A percentile compares a stretch with the other conserved stretches of the same genome.
Conservation (phyloP, 2,797 vertebrate species). For the Pseudochromis fuscus region DNA sequence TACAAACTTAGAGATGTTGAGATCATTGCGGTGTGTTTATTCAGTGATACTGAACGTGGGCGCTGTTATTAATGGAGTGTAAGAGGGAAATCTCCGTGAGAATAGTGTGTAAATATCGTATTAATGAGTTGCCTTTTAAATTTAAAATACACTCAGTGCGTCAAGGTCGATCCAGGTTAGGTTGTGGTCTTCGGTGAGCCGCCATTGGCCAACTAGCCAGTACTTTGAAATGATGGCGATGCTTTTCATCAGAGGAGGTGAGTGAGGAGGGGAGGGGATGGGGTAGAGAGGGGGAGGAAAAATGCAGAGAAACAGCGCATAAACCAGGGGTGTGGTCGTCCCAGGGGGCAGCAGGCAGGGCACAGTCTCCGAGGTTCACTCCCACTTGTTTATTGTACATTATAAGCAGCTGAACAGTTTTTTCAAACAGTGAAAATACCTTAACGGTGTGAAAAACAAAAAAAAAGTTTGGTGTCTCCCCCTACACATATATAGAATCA, state of each 20-base stretch:
- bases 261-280: not conserved
- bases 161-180: not conserved
- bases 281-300: not conserved
- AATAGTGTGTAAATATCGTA: too few relatives aligned
- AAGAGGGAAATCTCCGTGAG: too few relatives aligned
- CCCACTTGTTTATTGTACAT: not conserved
- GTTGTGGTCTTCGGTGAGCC: rapidly evolving
- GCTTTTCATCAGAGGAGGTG: not conserved
- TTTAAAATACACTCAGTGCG: not conserved
- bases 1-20: too few relatives aligned
- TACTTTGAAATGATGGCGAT: not conserved
- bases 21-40: too few relatives aligned
- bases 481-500: too few relatives aligned
- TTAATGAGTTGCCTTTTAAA: too few relatives aligned
- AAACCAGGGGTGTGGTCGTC: constrained; percentile 80
- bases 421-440: not conserved
- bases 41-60: too few relatives aligned
- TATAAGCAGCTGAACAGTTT: not conserved
- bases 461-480: not conserved
- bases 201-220: not conserved
- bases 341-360: not conserved
- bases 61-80: too few relatives aligned
- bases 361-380: not conserved
- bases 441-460: not conserved
- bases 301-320: constrained; percentile 71